phyloP scores from a whole-genome alignment of 37 sponge, comb jelly and placozoan genomes.

The Ephydatia muelleri region DNA sequence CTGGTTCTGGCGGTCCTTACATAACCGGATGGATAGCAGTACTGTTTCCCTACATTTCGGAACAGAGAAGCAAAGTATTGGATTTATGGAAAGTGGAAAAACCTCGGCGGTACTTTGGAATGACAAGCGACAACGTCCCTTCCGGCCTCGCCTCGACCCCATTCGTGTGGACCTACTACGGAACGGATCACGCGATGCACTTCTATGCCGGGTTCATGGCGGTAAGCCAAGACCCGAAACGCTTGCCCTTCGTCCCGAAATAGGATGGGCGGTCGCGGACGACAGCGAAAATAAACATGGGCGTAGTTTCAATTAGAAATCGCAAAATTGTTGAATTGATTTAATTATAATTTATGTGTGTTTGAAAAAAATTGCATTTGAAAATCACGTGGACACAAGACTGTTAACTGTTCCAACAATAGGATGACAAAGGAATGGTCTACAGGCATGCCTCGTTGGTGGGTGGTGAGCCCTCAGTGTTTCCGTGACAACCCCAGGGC shows the following conservation, averaged over 20 bases:
- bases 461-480: neutral
- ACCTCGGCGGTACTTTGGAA: constrained; percentile 5
- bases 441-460: no score
- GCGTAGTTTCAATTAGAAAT: no score
- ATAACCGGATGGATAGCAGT: constrained; percentile 52
- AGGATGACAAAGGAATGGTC: no score
- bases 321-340: no score
- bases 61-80: constrained; percentile 10
- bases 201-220: constrained; percentile 67
- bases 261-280: constrained; percentile 67
- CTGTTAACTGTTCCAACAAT: no score
- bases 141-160: constrained; percentile 39
- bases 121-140: constrained; percentile 18
- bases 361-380: no score
- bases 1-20: constrained; percentile 26
- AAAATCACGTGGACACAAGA: no score
- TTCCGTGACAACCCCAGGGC: constrained; percentile 44
- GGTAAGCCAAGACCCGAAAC: constrained; percentile 33
- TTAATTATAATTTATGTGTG: no score
- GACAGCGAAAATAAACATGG: neutral
- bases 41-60: constrained; percentile 51
- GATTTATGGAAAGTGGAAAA: neutral
- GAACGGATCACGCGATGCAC: constrained; percentile 27
- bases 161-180: constrained; percentile 41
- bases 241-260: constrained; percentile 45